Evolutionary conservation across 2,797 vertebrate genomes (phyloP).

Genomic region (Acanthurus tractus): DNA sequence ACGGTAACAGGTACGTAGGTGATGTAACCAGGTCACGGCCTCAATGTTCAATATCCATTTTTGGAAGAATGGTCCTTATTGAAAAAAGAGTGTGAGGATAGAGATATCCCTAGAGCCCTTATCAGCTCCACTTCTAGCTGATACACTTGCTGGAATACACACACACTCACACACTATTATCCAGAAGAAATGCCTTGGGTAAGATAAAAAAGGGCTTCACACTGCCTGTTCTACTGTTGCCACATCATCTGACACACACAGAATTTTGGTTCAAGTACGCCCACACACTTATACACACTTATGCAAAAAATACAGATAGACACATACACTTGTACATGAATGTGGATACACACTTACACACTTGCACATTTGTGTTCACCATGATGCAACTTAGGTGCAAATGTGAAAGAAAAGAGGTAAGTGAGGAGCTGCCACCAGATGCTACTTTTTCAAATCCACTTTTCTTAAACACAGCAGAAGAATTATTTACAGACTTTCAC

Average conservation of each 20-base stretch:
- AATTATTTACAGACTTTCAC: conserved; percentile 35
- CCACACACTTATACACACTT: conserved; percentile 12
- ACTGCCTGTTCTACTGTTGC: conserved; percentile 46
- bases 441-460: conserved; percentile 38
- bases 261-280: conserved; percentile 34
- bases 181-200: conserved; percentile 53
- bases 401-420: conserved; percentile 55
- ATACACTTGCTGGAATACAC: conserved; percentile 32
- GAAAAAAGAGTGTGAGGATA: conserved; percentile 51
- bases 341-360: conserved; percentile 24
- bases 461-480: conserved; percentile 32
- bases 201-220: conserved; percentile 38
- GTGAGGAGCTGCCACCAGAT: conserved; percentile 37
- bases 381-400: conserved; percentile 66
- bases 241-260: conserved; percentile 57
- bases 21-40: conserved; percentile 63
- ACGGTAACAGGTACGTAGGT: conserved; percentile 40
- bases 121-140: conserved; percentile 53
- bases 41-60: conserved; percentile 56
- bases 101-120: conserved; percentile 65
- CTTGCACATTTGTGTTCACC: conserved; percentile 18
- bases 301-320: conserved; percentile 32
- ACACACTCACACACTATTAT: conserved; percentile 30
- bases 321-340: conserved; percentile 32
- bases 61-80: conserved; percentile 52